These are phyloP conservation scores for Tortricodes alternella DNA, from an alignment of 2,888 invertebrate genomes.

Conservation along the genomic window DNA sequence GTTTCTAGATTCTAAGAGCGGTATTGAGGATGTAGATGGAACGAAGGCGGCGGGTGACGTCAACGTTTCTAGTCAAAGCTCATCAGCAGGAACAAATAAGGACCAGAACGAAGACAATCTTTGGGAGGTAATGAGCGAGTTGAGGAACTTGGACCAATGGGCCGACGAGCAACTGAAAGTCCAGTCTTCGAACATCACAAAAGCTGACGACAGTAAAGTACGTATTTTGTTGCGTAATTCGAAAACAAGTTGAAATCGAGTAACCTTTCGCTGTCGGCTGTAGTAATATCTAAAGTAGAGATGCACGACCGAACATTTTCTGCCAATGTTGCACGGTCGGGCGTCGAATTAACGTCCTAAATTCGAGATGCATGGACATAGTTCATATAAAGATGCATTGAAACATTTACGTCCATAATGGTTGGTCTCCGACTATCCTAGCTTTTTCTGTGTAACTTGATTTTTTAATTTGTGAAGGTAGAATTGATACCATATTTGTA, in stretches of 20 bases:
- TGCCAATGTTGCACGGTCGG: slow-evolving; percentile 1
- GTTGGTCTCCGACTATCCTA: too few species aligned
- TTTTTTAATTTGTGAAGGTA: too few species aligned
- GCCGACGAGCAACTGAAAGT: slow-evolving; percentile 68
- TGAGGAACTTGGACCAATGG: slow-evolving; percentile 71
- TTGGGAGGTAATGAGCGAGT: slow-evolving; percentile 72
- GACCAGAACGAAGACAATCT: slow-evolving; percentile 60
- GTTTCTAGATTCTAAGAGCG: slow-evolving; percentile 52
- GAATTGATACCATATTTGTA: background rate
- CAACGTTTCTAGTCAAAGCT: slow-evolving; percentile 52
- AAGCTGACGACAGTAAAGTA: slow-evolving; percentile 72
- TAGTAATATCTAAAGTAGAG: background rate
- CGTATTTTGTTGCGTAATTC: slow-evolving; percentile 26
- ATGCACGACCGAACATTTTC: slow-evolving; percentile 14
- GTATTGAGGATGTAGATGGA: slow-evolving; percentile 59
- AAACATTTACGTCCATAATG: too few species aligned
- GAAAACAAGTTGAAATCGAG: background rate
- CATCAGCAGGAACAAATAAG: slow-evolving; percentile 43
- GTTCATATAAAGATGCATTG: background rate
- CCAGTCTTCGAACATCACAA: slow-evolving; percentile 53
- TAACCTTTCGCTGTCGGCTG: background rate
- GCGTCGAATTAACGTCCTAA: slow-evolving; percentile 1
- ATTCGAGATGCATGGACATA: background rate
- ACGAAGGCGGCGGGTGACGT: slow-evolving; percentile 44
- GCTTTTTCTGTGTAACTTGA: too few species aligned